phyloP scores from a whole-genome alignment of 2,888 invertebrate species.

The Meghimatium bilineatum region DNA sequence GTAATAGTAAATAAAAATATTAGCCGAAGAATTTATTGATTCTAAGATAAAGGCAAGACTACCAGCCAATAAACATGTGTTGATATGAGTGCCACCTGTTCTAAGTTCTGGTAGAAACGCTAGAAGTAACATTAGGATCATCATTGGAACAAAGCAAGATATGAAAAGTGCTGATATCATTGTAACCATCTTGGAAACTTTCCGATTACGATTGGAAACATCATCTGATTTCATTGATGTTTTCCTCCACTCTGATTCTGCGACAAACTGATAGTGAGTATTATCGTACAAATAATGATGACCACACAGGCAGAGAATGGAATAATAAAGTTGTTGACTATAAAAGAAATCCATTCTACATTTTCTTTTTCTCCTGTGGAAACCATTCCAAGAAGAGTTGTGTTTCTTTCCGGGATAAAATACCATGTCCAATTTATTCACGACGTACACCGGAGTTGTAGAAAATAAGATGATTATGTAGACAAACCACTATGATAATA shows the following conservation, averaged over 20 bases:
- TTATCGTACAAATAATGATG: background rate
- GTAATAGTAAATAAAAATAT: slow-evolving; percentile 14
- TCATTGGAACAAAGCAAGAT: background rate
- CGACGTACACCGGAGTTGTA: background rate
- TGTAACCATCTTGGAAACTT: background rate
- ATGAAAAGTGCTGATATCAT: background rate
- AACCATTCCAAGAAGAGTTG: background rate
- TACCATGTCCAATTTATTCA: background rate
- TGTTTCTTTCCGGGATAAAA: background rate
- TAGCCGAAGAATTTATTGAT: background rate
- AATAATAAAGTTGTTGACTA: background rate
- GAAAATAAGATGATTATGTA: background rate
- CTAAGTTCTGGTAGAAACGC: background rate
- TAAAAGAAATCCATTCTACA: background rate
- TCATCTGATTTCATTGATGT: background rate
- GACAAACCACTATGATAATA: background rate
- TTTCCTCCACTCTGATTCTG: background rate
- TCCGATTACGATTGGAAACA: background rate
- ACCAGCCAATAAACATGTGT: background rate
- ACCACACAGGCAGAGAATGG: background rate
- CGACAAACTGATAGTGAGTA: background rate
- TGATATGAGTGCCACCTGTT: background rate
- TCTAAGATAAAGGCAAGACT: background rate
- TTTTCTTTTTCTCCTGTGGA: background rate
- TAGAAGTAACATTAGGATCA: background rate